Base-by-base conservation (phyloP, 1,140 invertebrate genomes). In the Ceratina calcarata region DNA sequence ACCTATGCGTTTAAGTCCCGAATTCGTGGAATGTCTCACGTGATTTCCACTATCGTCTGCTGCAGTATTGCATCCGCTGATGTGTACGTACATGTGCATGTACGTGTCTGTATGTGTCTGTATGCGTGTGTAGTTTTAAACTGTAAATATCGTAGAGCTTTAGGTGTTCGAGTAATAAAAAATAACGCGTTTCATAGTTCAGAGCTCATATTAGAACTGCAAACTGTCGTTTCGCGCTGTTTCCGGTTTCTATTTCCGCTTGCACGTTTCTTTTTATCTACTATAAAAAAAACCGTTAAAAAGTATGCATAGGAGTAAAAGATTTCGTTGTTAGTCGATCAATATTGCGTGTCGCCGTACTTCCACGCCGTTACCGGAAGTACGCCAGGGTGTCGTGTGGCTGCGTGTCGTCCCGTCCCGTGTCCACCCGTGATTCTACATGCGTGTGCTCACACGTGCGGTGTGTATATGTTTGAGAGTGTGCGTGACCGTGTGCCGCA, bases 1-100 rank as follows among this genome's bases (percentile, higher is more conserved):
- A 75, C 89, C 86, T 92, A 91, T 90, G 88, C 89, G 88, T 89
- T 93, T 92, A 93, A 92, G 91, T 92, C 91, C 90, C 91, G 85
- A 91, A 86, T 92, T 37, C 89, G 92, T 92, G 92, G 92, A 93
- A 93, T 93, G 92, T 92, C 91, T 90, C 68, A 78, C 82, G 71
- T 89, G 86, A 91, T 90, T 92, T 93, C 91, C 92, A 91, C 91
- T 87, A 88, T 80, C 20, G 49, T 87, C 87, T 87, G 86, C 85
- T 88, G 87, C 85, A 85, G 87, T 37, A 60, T 80, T 88, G 81
- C 78, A 85, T 84, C 85, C 86, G 84, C 88, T 87, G 16, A 8
- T 6, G 37, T 45, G 3, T 45, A 45, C 37, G 10, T 45, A 45
- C 37, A 57, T n/a, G 55, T 13, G 55, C 13, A 57, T 6, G 15